Evolutionary conservation across 2,113 vertebrate species (phyloP).

Genomic region (Mormyrus iriodes): DNA sequence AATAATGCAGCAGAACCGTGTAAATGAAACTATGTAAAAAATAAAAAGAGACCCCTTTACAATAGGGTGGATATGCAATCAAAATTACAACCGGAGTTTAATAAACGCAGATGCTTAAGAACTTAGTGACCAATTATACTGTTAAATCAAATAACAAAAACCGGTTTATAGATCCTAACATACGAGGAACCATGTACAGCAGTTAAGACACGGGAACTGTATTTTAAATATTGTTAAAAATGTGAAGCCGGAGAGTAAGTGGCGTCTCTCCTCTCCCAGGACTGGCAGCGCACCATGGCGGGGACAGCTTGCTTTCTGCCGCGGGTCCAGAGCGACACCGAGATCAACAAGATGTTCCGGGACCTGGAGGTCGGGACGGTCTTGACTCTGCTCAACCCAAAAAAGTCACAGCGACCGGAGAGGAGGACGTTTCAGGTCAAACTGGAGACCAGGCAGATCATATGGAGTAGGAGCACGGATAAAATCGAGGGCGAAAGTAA

Average conservation of each 20-base stretch:
- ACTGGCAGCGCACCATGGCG: conserved; percentile 52
- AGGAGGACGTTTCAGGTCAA: conserved; percentile 93
- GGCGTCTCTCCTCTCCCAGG: background rate
- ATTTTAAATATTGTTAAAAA: background rate
- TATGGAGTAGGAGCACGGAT: conserved; percentile 88
- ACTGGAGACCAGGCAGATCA: conserved; percentile 87
- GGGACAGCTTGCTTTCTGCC: conserved; percentile 70
- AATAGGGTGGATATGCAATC: background rate
- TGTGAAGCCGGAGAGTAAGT: background rate
- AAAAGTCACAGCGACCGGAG: conserved; percentile 91
- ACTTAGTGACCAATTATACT: background rate
- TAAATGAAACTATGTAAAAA: no score
- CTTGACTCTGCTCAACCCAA: conserved; percentile 89
- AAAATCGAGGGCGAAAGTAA: conserved; percentile 93
- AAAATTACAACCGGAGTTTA: background rate
- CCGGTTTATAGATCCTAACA: background rate
- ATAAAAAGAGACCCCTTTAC: background rate
- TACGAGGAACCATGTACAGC: background rate
- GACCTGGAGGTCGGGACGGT: conserved; percentile 91
- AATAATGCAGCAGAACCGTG: no score
- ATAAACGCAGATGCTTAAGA: background rate
- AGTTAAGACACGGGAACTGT: background rate
- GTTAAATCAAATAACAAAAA: background rate
- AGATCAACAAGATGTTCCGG: conserved; percentile 80
- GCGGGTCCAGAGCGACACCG: conserved; percentile 74